Base-by-base conservation (phyloP, 2,888 invertebrate species). In the Thereva nobilitata region DNA sequence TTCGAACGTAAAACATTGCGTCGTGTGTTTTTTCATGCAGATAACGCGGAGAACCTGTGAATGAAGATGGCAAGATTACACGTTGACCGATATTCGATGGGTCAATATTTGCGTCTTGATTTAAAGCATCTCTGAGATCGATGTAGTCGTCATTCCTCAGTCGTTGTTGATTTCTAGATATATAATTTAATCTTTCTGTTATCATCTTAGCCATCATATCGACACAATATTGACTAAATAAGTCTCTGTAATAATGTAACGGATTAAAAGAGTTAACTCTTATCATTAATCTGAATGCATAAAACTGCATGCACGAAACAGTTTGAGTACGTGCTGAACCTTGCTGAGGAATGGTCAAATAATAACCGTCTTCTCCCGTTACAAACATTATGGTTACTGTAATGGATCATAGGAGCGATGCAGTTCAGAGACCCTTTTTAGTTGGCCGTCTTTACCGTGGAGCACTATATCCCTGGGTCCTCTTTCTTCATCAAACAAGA, bases 11-110 rank as follows among this genome's bases (percentile, higher is more conserved):
- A 4, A 75, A 70, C 73, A 76, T 73, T 2, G 76, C 78, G 71
- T 79, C 77, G 70, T 78, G 75, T 4, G 74, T 72, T 37, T 72
- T 23, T 69, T 79, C 74, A 57, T 76, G 76, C 78, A 79, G 77
- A 67, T 78, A 73, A 9, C 80, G 67, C 54, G 78, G 78, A 8
- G 77, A 72, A n/a, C 78, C 77, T 10, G 70, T 72, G 66, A 68
- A 73, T 45, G 66, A 52, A 12, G 74, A 72, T 61, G 77, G 75
- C 9, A 76, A 66, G 52, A 75, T 71, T 4, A 73, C 68, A 37
- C 41, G 5, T 8, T 49, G 55, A 12, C 65, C 56, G 38, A 23
- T 23, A 2, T 23, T 23, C 23, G 55, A 5, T 56, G 1, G 23
- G 9, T 1, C 10, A 38, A 40, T 23, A 38, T 47, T 54, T 41